Base-by-base conservation (phyloP, 2,113 vertebrate genomes). In the Myotis davidii region DNA sequence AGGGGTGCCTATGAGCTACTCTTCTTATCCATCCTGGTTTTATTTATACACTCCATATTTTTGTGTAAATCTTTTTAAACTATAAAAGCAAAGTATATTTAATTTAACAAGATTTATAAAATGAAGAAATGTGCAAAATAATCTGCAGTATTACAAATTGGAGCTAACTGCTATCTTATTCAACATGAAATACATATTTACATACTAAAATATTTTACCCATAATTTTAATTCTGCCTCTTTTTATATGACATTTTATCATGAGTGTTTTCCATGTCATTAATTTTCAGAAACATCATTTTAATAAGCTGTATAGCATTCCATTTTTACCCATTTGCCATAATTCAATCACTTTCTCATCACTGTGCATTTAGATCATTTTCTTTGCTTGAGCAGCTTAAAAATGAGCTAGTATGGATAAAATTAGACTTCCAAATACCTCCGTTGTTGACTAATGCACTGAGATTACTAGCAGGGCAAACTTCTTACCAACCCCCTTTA, bases 51-150 rank as follows among this genome's bases (percentile, higher is more conserved):
- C 20, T 54, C 48, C 9, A 10, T 64, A 21, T 34, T 18, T 83
- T 87, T 88, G 21, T n/a, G 37, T 76, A 77, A 83, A 21, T 76
- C n/a, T 48, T 52, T 92, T 78, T 69, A 27, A 94, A 64, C 86
- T 83, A 84, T 79, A 65, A 82, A 74, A 50, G 27, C 8, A 59
- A 42, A 52, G 2, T 69, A 76, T 64, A 56, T 70, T 91, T 88
- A 78, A 88, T 79, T 88, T 85, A 73, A 77, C 16, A 84, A 90
- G 70, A 73, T 77, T 29, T 77, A 93, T 73, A 85, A 94, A 77
- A 61, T 92, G 18, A 81, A 91, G n/a, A 87, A 90, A 65, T 84
- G 65, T 48, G 20, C 39, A 77, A 96, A 97, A 77, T 54, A 64
- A 67, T 69, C 18, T 50, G 1, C 69, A 54, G 61, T 88, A 52